Evolutionary conservation across 2,113 vertebrate genomes (phyloP), one percentile per base, ranked within the genome.

Genomic region (Oreotragus oreotragus): DNA sequence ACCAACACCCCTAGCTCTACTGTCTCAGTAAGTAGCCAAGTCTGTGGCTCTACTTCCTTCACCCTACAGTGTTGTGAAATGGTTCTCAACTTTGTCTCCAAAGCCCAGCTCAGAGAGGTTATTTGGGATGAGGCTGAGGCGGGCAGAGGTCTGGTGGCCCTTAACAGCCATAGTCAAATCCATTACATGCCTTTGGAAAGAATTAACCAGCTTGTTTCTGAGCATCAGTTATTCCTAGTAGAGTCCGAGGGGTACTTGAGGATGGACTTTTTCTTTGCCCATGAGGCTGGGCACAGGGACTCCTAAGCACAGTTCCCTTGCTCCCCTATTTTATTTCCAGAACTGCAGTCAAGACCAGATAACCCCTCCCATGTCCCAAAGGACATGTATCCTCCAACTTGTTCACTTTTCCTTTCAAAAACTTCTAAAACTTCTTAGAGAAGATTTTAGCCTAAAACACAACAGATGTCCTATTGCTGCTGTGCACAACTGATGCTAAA

Each of bases 1-100:
- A 99, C 99, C 98, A 99, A 99, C 99, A 99, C 99, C 84, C 99
- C 99, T 97, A 99, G 99, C 98, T 99, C 99, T 89, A 99, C 99
- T 25, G 99, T 99, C 98, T 99, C 99, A 93, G 99, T 99, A 99
- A 99, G 99, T 99, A 97, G 17, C 33, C 73, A 95, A 30, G 94
- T 93, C 96, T 97, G 15, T 95, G n/a, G 25, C 39, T 10, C 0
- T 62, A 30, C 19, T 15, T 73, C 83, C 36, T 92, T 92, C 6
- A 47, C 16, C 33, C n/a, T 91, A n/a, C 19, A 66, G 39, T 43
- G 7, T 39, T 95, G 19, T 36, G 94, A 73, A 93, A 30, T 84
- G 4, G 12, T 80, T 95, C 73, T 97, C 84, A 87, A 6, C 27
- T 93, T 97, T 79, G 84, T 21, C 58, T 90, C 33, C n/a, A 85